A percentile compares a stretch with the other conserved stretches of the same genome.
phyloP scores from a whole-genome alignment of 2,888 invertebrate species.

The Drosophila phalerata region DNA sequence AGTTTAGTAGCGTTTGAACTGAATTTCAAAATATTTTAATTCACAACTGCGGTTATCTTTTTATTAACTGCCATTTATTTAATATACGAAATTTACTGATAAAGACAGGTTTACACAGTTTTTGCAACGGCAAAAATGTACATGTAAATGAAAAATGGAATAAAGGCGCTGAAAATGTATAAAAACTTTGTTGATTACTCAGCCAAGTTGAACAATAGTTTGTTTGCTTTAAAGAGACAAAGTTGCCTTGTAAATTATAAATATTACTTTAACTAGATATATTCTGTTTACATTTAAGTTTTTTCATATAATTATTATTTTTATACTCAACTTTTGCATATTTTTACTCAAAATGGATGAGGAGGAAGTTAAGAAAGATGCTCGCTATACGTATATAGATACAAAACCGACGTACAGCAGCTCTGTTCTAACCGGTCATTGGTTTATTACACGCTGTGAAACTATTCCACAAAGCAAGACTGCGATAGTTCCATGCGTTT shows the following conservation, averaged over 20 bases:
- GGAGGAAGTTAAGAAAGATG: constrained; percentile 17
- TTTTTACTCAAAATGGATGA: constrained; percentile 3
- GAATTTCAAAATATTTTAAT: too few species aligned
- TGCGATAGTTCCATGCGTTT: constrained; percentile 37
- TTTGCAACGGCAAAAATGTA: too few species aligned
- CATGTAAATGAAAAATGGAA: too few species aligned
- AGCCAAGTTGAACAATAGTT: not conserved
- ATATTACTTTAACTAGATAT: not conserved
- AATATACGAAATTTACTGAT: too few species aligned
- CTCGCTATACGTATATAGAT: constrained; percentile 38
- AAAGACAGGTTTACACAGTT: too few species aligned
- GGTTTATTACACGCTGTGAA: constrained; percentile 30
- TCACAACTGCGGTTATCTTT: too few species aligned
- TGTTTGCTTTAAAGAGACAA: not conserved
- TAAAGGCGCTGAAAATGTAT: too few species aligned
- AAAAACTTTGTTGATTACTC: too few species aligned
- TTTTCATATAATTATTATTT: not conserved
- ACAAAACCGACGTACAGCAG: constrained; percentile 44
- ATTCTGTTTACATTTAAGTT: not conserved
- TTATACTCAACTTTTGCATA: not conserved
- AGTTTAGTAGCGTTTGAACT: too few species aligned
- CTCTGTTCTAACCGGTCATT: constrained; percentile 47
- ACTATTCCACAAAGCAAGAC: not conserved
- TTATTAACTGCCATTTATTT: too few species aligned
- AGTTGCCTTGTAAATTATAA: not conserved